phyloP scores from a whole-genome alignment of 2,888 invertebrate genomes.

The Hemaris fuciformis region DNA sequence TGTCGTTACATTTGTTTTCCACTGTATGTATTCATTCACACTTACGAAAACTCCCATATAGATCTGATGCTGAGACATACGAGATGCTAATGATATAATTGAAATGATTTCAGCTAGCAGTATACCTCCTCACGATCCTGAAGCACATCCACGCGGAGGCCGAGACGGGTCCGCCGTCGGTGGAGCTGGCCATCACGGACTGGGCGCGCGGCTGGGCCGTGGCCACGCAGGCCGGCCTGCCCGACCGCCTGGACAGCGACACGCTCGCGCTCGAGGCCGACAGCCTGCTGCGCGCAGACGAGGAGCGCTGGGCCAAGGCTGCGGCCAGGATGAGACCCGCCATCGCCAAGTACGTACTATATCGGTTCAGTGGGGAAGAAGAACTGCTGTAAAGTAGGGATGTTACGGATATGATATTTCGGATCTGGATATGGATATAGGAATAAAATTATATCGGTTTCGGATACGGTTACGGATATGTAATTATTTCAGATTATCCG shows the following conservation, averaged over 20 bases:
- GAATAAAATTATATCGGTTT: too few species aligned
- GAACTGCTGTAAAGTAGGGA: too few species aligned
- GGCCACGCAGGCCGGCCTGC: constrained; percentile 56
- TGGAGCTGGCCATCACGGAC: constrained; percentile 67
- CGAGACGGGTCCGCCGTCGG: constrained; percentile 36
- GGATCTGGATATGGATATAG: too few species aligned
- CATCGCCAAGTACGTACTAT: constrained; percentile 41
- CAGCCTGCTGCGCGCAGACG: constrained; percentile 47
- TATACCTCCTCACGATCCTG: constrained; percentile 62
- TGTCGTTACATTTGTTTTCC: too few species aligned
- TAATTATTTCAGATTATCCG: too few species aligned
- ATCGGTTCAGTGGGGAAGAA: too few species aligned
- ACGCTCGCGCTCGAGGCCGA: constrained; percentile 51
- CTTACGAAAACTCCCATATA: background rate
- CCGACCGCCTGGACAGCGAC: constrained; percentile 41
- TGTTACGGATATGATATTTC: too few species aligned
- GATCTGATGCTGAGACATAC: too few species aligned
- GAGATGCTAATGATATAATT: background rate
- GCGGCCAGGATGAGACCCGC: constrained; percentile 27
- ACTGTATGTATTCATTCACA: background rate
- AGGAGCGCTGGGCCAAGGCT: constrained; percentile 44
- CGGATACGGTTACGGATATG: too few species aligned
- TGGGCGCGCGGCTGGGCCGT: constrained; percentile 74
- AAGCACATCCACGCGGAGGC: constrained; percentile 54
- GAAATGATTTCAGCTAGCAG: constrained; percentile 49